Percentiles rank a stretch among this genome's conserved stretches.
phyloP scores from a whole-genome alignment of 2,113 vertebrate genomes.

The Panthera leo region DNA sequence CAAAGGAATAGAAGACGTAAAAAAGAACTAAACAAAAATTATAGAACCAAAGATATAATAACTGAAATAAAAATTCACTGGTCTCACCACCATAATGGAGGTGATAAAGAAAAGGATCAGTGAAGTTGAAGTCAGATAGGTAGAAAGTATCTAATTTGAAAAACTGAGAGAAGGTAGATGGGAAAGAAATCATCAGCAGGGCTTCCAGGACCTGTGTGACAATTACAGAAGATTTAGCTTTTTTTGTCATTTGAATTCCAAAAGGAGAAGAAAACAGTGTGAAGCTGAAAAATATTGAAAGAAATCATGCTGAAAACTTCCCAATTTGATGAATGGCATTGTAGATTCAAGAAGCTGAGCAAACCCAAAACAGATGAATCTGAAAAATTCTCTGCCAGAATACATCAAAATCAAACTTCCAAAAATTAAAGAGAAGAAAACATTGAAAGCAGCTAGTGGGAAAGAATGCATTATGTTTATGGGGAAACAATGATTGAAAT shows the following conservation, averaged over 20 bases:
- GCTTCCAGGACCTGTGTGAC: not conserved
- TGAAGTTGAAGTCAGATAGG: not conserved
- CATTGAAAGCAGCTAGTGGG: not conserved
- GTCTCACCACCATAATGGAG: not conserved
- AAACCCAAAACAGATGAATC: not conserved
- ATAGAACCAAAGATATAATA: not conserved
- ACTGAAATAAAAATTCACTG: not conserved
- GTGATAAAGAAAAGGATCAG: not conserved
- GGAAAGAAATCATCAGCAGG: not conserved
- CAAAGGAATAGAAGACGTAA: not conserved
- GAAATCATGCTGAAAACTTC: not conserved
- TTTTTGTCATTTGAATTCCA: not conserved
- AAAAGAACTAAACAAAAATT: not conserved
- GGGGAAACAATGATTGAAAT: not conserved
- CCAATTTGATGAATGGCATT: not conserved
- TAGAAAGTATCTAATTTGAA: not conserved
- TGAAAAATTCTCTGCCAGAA: not conserved
- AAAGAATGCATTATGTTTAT: not conserved
- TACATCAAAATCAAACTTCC: not conserved
- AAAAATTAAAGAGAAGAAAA: not conserved
- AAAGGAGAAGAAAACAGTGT: not conserved
- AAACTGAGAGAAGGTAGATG: not conserved
- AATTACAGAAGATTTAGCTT: not conserved
- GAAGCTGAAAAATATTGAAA: not conserved
- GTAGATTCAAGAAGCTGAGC: not conserved